Percentiles rank a stretch among this genome's conserved stretches.
Conservation (phyloP, 2,888 invertebrate genomes). For the Athetis lepigone region DNA sequence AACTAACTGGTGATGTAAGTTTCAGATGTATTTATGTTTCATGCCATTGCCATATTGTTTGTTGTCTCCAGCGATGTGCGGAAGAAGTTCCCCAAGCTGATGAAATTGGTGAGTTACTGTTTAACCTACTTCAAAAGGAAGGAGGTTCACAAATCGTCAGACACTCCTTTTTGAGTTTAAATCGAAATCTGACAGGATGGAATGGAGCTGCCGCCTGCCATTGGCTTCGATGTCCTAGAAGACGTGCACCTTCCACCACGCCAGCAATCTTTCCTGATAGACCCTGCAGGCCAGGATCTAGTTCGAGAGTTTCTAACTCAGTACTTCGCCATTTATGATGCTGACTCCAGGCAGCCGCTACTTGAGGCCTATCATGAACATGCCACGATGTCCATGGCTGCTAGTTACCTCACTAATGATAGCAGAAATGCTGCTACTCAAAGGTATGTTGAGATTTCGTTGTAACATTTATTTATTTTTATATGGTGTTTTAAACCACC, state of each 20-base stretch:
- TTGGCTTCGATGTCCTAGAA: slow-evolving; percentile 96
- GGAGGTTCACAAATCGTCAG: too few species aligned
- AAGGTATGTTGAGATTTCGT: too few species aligned
- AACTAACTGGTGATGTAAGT: slow-evolving; percentile 74
- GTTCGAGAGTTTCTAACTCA: slow-evolving; percentile 96
- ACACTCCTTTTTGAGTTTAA: too few species aligned
- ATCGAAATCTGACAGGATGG: slow-evolving; percentile 92
- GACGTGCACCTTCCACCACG: slow-evolving; percentile 92
- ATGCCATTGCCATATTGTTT: slow-evolving; percentile 89
- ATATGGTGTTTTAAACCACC: too few species aligned
- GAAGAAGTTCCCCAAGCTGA: slow-evolving; percentile 96
- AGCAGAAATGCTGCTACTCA: slow-evolving; percentile 69
- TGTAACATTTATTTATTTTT: too few species aligned
- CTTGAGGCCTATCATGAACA: slow-evolving; percentile 97
- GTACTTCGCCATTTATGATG: slow-evolving; percentile 96
- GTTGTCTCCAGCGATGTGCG: slow-evolving; percentile 95
- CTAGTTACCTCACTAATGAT: slow-evolving; percentile 86
- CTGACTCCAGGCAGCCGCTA: slow-evolving; percentile 93
- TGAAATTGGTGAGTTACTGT: slow-evolving; percentile 94
- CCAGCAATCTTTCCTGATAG: slow-evolving; percentile 93
- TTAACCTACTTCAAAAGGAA: too few species aligned
- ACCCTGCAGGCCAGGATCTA: slow-evolving; percentile 92
- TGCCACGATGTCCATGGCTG: slow-evolving; percentile 94
- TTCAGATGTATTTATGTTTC: slow-evolving; percentile 80
- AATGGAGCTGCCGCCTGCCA: slow-evolving; percentile 95